These are phyloP conservation scores for Nerophis lumbriciformis DNA, from an alignment of 2,113 vertebrate genomes.

Conservation along the genomic window DNA sequence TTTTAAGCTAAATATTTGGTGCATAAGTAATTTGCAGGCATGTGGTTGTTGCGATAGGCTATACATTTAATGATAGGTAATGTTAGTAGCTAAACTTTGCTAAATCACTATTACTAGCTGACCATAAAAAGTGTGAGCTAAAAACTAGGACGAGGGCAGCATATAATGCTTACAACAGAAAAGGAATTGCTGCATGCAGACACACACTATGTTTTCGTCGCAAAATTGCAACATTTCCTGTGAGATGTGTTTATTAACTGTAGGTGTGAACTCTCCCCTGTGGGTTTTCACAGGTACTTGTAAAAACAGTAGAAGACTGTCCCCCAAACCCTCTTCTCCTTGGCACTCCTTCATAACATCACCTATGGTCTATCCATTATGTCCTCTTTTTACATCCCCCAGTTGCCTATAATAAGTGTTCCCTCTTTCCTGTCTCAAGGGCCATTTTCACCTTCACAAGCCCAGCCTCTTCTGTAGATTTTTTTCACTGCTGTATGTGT, in stretches of 20 bases:
- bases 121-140: no score
- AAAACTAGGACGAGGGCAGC: no score
- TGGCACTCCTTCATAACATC: constrained; percentile 36
- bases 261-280: constrained; percentile 55
- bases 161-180: neutral
- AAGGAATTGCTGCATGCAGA: constrained; percentile 22
- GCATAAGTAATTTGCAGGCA: no score
- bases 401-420: constrained; percentile 57
- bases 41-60: no score
- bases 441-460: constrained; percentile 58
- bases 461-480: constrained; percentile 11
- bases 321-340: constrained; percentile 27
- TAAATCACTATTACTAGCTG: no score
- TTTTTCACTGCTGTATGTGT: constrained; percentile 12
- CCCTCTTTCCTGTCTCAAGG: constrained; percentile 31
- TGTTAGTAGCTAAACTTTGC: no score
- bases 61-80: no score
- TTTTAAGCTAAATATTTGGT: no score
- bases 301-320: constrained; percentile 40
- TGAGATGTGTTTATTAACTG: constrained; percentile 62
- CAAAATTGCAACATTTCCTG: constrained; percentile 55
- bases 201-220: constrained; percentile 35
- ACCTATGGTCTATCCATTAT: constrained; percentile 37
- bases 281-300: constrained; percentile 61
- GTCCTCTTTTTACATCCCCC: constrained; percentile 26